These are phyloP conservation scores for Zaprionus inermis DNA, from an alignment of 1,140 invertebrate species.

Conservation along the genomic window DNA sequence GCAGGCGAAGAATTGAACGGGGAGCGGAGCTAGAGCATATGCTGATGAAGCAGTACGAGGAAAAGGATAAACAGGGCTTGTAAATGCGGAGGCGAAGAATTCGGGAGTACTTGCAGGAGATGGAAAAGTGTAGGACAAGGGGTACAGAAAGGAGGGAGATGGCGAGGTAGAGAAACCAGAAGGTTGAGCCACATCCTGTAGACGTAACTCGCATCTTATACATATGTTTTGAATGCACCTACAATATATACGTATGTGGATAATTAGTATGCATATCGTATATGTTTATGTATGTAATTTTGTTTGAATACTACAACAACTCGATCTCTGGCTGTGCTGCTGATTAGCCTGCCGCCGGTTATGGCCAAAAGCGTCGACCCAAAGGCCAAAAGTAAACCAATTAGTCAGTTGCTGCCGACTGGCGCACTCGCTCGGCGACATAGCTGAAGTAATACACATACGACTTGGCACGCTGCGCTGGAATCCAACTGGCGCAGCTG, in stretches of 20 bases:
- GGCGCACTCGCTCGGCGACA: conserved; percentile 6
- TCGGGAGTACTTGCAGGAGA: neutral
- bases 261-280: no score
- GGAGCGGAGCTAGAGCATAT: neutral
- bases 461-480: conserved; percentile 11
- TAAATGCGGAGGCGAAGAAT: neutral
- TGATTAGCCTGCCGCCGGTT: conserved; percentile 24
- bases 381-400: conserved; percentile 70
- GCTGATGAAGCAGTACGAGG: neutral
- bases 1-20: no score
- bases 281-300: no score
- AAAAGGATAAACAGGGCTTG: no score
- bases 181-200: no score
- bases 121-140: neutral
- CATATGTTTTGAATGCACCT: no score
- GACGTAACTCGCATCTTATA: no score
- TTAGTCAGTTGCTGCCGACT: conserved; percentile 47
- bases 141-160: neutral
- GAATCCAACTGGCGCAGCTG: neutral
- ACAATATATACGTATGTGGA: no score
- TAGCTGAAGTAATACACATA: conserved; percentile 25
- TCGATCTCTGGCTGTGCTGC: no score
- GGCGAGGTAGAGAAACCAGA: no score
- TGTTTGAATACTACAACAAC: no score
- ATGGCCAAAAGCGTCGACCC: conserved; percentile 46